phyloP scores from a whole-genome alignment of 2,888 invertebrate genomes.

The Furcula furcula region DNA sequence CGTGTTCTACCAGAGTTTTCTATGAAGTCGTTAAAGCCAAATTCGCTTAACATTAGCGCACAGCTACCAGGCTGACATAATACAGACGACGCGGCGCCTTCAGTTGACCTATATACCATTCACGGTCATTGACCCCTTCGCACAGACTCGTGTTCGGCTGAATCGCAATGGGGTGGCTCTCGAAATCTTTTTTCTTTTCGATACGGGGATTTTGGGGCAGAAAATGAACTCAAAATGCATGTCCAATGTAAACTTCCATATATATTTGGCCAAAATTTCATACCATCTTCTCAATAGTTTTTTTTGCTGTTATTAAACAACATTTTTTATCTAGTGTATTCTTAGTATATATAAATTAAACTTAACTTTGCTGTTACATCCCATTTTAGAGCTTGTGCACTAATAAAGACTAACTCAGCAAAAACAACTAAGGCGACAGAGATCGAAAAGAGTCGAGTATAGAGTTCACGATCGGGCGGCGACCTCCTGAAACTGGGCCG shows the following conservation, averaged over 20 bases:
- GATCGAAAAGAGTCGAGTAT: slow-evolving; percentile 55
- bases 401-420: slow-evolving; percentile 23
- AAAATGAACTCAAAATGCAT: slow-evolving; percentile 2
- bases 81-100: slow-evolving; percentile 74
- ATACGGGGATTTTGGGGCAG: slow-evolving; percentile 12
- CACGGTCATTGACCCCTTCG: slow-evolving; percentile 69
- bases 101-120: slow-evolving; percentile 73
- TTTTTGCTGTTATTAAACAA: no score
- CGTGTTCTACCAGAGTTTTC: slow-evolving; percentile 44
- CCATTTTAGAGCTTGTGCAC: no score
- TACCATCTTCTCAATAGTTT: no score
- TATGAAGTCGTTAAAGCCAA: slow-evolving; percentile 42
- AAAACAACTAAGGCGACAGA: slow-evolving; percentile 37
- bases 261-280: no score
- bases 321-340: no score
- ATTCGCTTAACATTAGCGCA: slow-evolving; percentile 42
- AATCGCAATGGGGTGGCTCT: slow-evolving; percentile 44
- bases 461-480: slow-evolving; percentile 74
- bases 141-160: slow-evolving; percentile 48
- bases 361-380: no score
- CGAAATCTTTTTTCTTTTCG: slow-evolving; percentile 37
- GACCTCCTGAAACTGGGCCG: slow-evolving; percentile 73
- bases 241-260: no score
- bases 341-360: no score
- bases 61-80: slow-evolving; percentile 56